A percentile compares a stretch with the other conserved stretches of the same genome.
Conservation (phyloP, 2,113 vertebrate genomes). For the Ictalurus furcatus region DNA sequence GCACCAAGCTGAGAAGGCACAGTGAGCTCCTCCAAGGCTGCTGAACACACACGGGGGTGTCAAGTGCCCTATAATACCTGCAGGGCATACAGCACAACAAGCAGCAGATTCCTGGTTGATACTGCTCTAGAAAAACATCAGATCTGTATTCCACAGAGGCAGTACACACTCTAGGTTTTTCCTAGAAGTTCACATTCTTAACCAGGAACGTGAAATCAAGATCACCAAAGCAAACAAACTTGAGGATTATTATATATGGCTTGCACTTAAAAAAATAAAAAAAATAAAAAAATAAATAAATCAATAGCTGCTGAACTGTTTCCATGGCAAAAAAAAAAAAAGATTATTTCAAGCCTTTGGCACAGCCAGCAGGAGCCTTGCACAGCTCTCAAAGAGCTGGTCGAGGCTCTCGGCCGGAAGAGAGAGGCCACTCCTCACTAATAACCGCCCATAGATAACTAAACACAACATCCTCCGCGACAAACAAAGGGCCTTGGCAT, state of each 20-base stretch:
- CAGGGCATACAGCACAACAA: background rate
- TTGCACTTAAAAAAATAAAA: background rate
- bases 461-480: background rate
- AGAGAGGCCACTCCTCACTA: conserved; percentile 20
- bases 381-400: conserved; percentile 10
- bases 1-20: conserved; percentile 8
- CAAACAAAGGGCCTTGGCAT: background rate
- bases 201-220: background rate
- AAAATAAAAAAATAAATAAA: background rate
- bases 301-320: conserved; percentile 57
- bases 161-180: background rate
- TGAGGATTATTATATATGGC: background rate
- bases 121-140: background rate
- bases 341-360: conserved; percentile 27
- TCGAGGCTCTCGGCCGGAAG: conserved; percentile 17
- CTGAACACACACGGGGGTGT: background rate
- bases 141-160: background rate
- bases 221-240: background rate
- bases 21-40: conserved; percentile 13
- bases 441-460: conserved; percentile 16
- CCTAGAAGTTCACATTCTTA: background rate
- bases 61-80: conserved; percentile 16
- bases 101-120: background rate
- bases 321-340: conserved; percentile 58
- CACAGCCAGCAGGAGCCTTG: background rate